Percentiles rank a stretch among this genome's conserved stretches.
These are phyloP conservation scores for Eupithecia inturbata DNA, from an alignment of 2,888 invertebrate species.

Conservation along the genomic window DNA sequence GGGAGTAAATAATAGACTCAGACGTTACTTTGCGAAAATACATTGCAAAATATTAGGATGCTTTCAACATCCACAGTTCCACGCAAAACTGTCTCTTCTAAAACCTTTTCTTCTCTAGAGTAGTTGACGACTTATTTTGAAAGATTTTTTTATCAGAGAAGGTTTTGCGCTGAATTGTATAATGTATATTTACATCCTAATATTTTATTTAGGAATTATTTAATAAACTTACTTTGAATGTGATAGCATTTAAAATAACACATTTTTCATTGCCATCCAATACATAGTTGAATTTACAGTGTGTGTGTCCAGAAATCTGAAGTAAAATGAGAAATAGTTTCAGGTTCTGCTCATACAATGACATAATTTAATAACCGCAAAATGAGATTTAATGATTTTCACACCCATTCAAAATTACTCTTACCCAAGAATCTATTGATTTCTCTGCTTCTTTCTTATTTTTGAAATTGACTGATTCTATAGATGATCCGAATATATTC, in stretches of 20 bases:
- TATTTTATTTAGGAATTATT: neutral
- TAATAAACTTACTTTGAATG: conserved; percentile 1
- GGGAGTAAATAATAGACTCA: no score
- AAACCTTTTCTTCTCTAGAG: no score
- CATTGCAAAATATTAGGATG: no score
- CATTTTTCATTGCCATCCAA: neutral
- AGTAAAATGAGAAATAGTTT: neutral
- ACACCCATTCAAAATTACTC: neutral
- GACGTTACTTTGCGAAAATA: no score
- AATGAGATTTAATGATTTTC: neutral
- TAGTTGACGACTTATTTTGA: no score
- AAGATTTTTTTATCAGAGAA: no score
- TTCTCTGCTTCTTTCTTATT: neutral
- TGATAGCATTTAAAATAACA: conserved; percentile 11
- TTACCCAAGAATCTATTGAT: neutral
- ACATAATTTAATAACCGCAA: neutral
- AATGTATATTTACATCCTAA: no score
- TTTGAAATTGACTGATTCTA: neutral
- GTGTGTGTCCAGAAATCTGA: neutral
- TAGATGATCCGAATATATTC: neutral
- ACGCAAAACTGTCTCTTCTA: no score
- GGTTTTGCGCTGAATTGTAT: no score
- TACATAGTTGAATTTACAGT: neutral
- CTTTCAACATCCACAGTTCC: no score
- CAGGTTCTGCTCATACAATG: neutral